Evolutionary conservation across 2,888 invertebrate species (phyloP).

Genomic region (Rhogogaster chlorosoma): DNA sequence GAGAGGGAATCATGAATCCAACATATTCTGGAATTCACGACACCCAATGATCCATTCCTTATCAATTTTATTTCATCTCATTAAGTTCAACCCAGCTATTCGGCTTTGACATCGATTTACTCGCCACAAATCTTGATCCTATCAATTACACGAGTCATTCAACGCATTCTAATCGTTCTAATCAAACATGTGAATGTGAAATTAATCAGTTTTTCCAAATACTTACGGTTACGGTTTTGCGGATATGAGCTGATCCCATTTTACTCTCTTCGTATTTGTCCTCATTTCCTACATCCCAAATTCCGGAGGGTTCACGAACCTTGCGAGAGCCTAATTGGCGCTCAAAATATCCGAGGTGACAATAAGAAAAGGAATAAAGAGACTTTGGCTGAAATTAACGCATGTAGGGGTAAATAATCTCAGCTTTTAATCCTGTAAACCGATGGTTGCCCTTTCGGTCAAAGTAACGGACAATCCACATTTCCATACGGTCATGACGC

Average conservation of each 20-base stretch:
- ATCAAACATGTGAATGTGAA: no score
- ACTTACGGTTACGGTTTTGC: no score
- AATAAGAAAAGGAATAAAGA: not conserved
- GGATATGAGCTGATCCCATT: no score
- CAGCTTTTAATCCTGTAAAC: slow-evolving; percentile 28
- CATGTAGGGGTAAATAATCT: not conserved
- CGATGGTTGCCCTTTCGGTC: slow-evolving; percentile 32
- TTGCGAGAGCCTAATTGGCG: not conserved
- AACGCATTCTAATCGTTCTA: no score
- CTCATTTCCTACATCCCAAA: no score
- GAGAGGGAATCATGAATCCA: not conserved
- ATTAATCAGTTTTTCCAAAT: no score
- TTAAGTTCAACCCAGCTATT: not conserved
- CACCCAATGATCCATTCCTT: not conserved
- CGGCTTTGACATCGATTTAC: not conserved
- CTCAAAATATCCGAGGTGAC: not conserved
- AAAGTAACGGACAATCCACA: slow-evolving; percentile 41
- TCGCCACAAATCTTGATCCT: not conserved
- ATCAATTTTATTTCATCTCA: not conserved
- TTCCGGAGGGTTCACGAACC: not conserved
- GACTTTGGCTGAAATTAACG: not conserved
- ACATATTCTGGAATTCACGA: not conserved
- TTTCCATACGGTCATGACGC: not conserved
- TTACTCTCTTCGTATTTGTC: no score
- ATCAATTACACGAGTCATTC: no score